A percentile compares a stretch with the other conserved stretches of the same genome.
These are phyloP conservation scores for Macrosteles quadrilineatus DNA, from an alignment of 1,140 invertebrate genomes.

Conservation along the genomic window DNA sequence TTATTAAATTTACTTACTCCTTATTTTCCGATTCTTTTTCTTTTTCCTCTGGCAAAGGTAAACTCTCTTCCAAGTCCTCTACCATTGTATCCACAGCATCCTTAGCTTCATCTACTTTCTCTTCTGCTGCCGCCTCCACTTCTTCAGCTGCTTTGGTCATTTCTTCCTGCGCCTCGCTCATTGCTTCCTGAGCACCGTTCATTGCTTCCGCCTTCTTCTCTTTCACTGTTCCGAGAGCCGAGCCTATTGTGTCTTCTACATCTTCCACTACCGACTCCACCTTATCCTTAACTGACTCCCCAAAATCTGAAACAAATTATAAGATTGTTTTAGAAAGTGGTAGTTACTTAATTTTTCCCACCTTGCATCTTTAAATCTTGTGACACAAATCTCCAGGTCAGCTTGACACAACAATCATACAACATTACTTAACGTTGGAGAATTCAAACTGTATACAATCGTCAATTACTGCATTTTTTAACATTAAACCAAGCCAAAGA, in stretches of 20 bases:
- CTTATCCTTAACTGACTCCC: slow-evolving; percentile 32
- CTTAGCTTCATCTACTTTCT: neutral
- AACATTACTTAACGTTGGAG: no score
- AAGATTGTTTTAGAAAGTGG: no score
- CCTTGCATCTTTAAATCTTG: no score
- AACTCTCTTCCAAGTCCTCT: slow-evolving; percentile 16
- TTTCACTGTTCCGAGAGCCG: slow-evolving; percentile 11
- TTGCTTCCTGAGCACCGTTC: no score
- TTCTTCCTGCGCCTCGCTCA: slow-evolving; percentile 1
- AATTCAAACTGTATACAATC: no score
- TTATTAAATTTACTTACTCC: slow-evolving; percentile 3
- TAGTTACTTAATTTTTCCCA: no score
- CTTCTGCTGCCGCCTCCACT: neutral
- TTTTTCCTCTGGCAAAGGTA: neutral
- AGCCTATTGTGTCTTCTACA: slow-evolving; percentile 31
- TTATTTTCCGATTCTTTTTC: neutral
- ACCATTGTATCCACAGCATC: slow-evolving; percentile 18
- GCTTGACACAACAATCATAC: no score
- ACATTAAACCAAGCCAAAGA: no score
- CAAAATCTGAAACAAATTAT: slow-evolving; percentile 32
- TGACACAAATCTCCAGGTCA: no score
- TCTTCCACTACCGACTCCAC: slow-evolving; percentile 27
- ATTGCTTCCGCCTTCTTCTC: slow-evolving; percentile 15
- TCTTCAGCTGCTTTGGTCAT: neutral
- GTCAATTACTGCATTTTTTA: no score